Percentiles rank a stretch among this genome's conserved stretches.
Conservation (phyloP, 2,888 invertebrate genomes). For the Cerceris rybyensis region DNA sequence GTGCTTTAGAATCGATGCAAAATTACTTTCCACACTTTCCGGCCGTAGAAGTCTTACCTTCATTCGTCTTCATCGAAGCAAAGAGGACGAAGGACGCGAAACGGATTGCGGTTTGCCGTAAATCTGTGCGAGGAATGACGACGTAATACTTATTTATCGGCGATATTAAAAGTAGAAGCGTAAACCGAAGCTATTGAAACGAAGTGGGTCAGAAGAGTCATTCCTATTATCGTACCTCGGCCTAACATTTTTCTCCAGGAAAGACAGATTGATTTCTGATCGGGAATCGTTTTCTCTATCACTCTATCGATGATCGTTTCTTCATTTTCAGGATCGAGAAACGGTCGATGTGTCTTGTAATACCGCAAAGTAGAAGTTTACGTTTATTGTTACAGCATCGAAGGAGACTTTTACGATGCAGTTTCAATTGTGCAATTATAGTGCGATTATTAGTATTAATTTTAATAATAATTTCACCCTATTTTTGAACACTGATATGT, state of each 20-base stretch:
- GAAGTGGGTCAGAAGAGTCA: slow-evolving; percentile 63
- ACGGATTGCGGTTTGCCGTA: slow-evolving; percentile 34
- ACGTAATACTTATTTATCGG: slow-evolving; percentile 63
- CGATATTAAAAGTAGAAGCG: slow-evolving; percentile 56
- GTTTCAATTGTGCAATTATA: no score
- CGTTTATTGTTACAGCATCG: no score
- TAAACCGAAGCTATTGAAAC: slow-evolving; percentile 37
- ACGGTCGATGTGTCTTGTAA: neutral
- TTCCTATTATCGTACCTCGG: slow-evolving; percentile 62
- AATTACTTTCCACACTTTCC: no score
- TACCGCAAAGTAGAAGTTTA: neutral
- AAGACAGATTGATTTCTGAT: slow-evolving; percentile 41
- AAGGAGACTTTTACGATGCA: no score
- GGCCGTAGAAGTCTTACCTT: no score
- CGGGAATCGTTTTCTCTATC: slow-evolving; percentile 41
- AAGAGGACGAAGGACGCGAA: slow-evolving; percentile 37
- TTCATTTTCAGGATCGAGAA: neutral
- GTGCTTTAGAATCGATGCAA: no score
- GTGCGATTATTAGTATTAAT: no score
- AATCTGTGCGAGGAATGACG: slow-evolving; percentile 40
- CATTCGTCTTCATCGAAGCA: neutral
- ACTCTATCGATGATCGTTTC: slow-evolving; percentile 26
- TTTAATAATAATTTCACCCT: no score
- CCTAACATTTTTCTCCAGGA: slow-evolving; percentile 43
- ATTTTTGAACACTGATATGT: no score